Evolutionary conservation across 2,888 invertebrate genomes (phyloP), one percentile per base, ranked within the genome.

Genomic region (Hirtodrosophila duncani): DNA sequence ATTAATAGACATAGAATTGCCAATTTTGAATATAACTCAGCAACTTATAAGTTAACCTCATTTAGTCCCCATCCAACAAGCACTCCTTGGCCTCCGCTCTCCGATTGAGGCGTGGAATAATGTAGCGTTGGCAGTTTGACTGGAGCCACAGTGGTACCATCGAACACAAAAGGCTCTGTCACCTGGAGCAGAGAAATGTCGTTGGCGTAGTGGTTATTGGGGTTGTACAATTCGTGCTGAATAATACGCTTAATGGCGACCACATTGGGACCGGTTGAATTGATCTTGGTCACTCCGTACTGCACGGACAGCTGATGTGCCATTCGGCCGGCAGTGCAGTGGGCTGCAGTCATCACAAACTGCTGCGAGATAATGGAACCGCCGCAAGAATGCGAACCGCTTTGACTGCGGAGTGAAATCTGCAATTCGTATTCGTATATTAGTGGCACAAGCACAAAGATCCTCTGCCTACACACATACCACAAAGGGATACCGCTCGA

Each of bases 161-260:
- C 81, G n/a, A 77, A 82, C 8, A 57, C 30, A 4, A 87, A 61
- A 1, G 83, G 63, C 0, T 43, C 57, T 1, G 37, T 46, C 44
- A 85, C 65, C 81, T 86, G 70, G 13, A 89, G 39, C 16, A 89
- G 46, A 3, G 87, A 84, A 9, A 88, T 85, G 23, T 88, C 88
- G 45, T 87, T 87, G 46, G 86, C 85, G 33, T 82, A 83, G 5
- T 58, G 55, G 0, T 56, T 45, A 3, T 0, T 2, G 0, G 63
- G 67, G 45, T 68, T 57, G 63, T 85, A 88, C 0, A 33, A 9
- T 4, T 84, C 80, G 27, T 88, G 88, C 16, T 67, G 58, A n/a
- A 87, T 75, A 10, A 85, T 65, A 1, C 65, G 61, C 20, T 69
- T 63, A 2, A 87, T 63, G 0, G 45, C 16, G 2, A 72, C 67